Evolutionary conservation across 2,797 vertebrate genomes (phyloP).

Genomic region (Tadarida brasiliensis): DNA sequence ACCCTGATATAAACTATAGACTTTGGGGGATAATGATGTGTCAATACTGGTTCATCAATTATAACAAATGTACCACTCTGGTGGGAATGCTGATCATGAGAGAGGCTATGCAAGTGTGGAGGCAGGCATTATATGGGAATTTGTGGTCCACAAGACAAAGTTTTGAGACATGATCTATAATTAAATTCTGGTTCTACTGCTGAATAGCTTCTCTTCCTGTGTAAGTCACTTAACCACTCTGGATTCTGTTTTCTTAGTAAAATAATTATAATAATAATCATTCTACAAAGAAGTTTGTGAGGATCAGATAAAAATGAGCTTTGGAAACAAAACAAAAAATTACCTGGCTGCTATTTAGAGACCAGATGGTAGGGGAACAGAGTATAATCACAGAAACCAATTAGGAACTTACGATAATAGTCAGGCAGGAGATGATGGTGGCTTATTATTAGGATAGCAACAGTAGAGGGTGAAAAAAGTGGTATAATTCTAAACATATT

Average conservation of each 20-base stretch:
- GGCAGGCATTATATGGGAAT: neutral
- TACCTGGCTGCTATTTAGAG: neutral
- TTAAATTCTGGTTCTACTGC: constrained; percentile 18
- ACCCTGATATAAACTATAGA: neutral
- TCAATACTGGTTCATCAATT: neutral
- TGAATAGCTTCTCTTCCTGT: neutral
- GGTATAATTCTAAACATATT: neutral
- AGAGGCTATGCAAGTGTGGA: neutral
- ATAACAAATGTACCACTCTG: neutral
- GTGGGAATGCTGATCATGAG: neutral
- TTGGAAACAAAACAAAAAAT: neutral
- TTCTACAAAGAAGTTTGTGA: neutral
- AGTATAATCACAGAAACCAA: neutral
- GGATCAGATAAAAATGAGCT: neutral
- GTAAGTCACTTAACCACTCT: neutral
- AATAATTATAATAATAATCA: constrained; percentile 31
- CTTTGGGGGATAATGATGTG: neutral
- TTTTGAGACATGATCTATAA: constrained; percentile 9
- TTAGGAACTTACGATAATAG: neutral
- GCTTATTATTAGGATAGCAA: neutral
- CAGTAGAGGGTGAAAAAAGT: neutral
- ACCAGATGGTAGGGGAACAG: neutral
- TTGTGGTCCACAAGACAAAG: neutral
- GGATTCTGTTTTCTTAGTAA: constrained; percentile 25
- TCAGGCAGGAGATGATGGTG: neutral